phyloP scores from a whole-genome alignment of 2,113 vertebrate genomes.

The Callospermophilus lateralis region DNA sequence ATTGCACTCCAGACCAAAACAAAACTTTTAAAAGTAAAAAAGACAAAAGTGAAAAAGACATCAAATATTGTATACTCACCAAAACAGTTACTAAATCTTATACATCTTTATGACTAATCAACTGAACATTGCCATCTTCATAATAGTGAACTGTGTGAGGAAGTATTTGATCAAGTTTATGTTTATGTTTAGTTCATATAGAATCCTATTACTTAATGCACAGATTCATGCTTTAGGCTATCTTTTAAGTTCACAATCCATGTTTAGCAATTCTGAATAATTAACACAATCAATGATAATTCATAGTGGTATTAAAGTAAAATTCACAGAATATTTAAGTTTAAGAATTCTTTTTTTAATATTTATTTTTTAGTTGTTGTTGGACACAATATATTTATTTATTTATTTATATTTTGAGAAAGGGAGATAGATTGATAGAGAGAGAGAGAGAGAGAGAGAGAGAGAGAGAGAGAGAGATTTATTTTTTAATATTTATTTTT shows the following conservation, averaged over 20 bases:
- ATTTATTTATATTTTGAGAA: no score
- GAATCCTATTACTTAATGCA: not conserved
- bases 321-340: conserved; percentile 47
- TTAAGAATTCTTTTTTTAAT: conserved; percentile 18
- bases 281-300: conserved; percentile 27
- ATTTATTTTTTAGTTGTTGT: no score
- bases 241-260: no score
- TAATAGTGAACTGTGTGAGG: conserved; percentile 95
- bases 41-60: conserved; percentile 19
- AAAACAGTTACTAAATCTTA: conserved; percentile 93
- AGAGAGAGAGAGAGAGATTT: no score
- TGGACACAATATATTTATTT: no score
- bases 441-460: no score
- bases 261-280: not conserved
- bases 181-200: not conserved
- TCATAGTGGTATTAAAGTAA: not conserved
- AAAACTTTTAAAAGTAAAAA: conserved; percentile 14
- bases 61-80: conserved; percentile 89
- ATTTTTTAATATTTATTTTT: no score
- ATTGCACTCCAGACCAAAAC: conserved; percentile 6
- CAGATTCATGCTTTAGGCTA: not conserved
- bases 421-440: no score
- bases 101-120: conserved; percentile 98
- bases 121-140: conserved; percentile 97
- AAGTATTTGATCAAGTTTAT: conserved; percentile 46